Conservation (phyloP, 1,140 invertebrate genomes). For the Conus betulinus region DNA sequence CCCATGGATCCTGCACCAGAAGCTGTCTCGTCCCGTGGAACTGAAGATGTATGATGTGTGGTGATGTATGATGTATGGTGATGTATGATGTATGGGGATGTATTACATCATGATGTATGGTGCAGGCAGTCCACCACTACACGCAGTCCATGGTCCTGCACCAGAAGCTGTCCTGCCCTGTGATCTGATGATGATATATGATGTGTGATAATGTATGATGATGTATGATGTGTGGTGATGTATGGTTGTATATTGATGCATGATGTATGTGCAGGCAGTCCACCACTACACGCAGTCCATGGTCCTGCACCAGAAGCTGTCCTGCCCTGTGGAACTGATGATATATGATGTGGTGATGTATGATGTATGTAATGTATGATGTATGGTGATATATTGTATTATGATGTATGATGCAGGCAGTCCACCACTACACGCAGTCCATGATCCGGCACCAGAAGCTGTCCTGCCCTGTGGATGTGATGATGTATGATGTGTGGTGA, state of each 20-base stretch:
- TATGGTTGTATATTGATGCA: no score
- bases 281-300: conserved; percentile 25
- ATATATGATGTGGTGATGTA: no score
- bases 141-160: conserved; percentile 34
- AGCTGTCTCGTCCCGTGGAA: conserved; percentile 12
- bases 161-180: background rate
- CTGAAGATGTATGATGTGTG: conserved; percentile 6
- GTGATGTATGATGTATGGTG: no score
- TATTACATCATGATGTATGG: background rate
- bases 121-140: conserved; percentile 8
- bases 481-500: no score
- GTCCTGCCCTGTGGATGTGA: conserved; percentile 3
- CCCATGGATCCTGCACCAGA: conserved; percentile 32
- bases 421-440: conserved; percentile 7
- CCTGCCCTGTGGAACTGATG: background rate
- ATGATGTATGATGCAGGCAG: background rate
- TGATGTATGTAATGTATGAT: no score
- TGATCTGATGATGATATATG: conserved; percentile 25
- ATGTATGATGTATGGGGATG: no score
- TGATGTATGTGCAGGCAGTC: background rate
- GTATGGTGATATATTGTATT: no score
- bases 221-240: no score
- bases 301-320: conserved; percentile 31
- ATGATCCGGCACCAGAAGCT: conserved; percentile 37
- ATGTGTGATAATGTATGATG: no score